Evolutionary conservation across 2,888 invertebrate genomes (phyloP), one percentile per base, ranked within the genome.

Genomic region (Xanthia icteritia): DNA sequence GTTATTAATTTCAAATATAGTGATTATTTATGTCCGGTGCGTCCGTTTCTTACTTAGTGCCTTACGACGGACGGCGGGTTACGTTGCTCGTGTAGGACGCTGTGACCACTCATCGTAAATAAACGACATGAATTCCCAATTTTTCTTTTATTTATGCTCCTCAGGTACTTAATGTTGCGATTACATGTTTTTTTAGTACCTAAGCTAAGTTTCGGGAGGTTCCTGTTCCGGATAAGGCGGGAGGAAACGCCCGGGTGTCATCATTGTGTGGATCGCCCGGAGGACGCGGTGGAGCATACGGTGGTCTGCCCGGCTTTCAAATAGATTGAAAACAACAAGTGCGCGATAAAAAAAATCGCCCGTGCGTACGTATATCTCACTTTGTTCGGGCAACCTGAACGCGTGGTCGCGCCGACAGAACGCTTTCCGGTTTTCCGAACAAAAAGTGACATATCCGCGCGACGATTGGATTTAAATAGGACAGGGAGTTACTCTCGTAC

Each of bases 1-100:
- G 78, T 86, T 87, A 48, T 86, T 87, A 48, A 70, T 85, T 79
- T 79, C 68, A 82, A 74, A 79, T 67, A 81, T 90, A 87, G 88
- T 86, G 65, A 82, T 88, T 88, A 84, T 86, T 89, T 88, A 89
- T 91, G 90, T 92, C 91, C 91, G 89, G 89, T 89, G 92, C 92
- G 94, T 95, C 95, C 94, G 95, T 94, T 93, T 92, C 89, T 92
- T 91, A 91, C 92, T 92, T 95, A 95, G 95, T 96, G 95, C 96
- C 96, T 96, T 96, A 96, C 92, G 90, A 91, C 94, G 95, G 95
- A 94, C 93, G 91, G 81, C 92, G 92, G 93, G 93, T 95, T 96
- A 92, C 91, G 92, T 95, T 95, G 95, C 95, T 94, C 93, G 91
- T 91, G 91, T 94, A 94, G 92, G 92, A 93, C 92, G 89, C 92